Percentiles rank a stretch among this genome's conserved stretches.
phyloP scores from a whole-genome alignment of 2,113 vertebrate genomes.

The Antechinus stuartii region DNA sequence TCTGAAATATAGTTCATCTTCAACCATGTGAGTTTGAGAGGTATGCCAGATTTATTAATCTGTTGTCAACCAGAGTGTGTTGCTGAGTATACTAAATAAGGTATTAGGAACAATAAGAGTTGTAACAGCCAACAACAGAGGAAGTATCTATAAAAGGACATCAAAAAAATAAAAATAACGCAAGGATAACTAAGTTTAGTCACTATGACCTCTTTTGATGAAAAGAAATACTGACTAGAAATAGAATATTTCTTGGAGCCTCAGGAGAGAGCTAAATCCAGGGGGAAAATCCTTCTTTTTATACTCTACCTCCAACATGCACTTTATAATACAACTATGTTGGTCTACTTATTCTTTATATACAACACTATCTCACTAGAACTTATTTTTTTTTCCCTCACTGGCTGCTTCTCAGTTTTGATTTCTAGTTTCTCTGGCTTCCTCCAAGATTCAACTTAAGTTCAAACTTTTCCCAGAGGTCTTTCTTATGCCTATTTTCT shows the following conservation, averaged over 20 bases:
- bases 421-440: not conserved
- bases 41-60: no score
- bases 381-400: not conserved
- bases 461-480: not conserved
- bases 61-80: no score
- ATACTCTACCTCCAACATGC: not conserved
- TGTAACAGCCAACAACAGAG: no score
- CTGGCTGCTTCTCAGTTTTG: not conserved
- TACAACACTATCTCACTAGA: no score
- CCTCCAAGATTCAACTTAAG: not conserved
- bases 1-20: no score
- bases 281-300: not conserved
- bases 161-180: no score
- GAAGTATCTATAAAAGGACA: no score
- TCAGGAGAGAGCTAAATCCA: not conserved
- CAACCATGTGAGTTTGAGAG: no score
- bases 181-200: no score
- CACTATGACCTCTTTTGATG: not conserved
- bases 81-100: no score
- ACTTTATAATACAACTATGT: not conserved
- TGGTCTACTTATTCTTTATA: not conserved
- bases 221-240: not conserved
- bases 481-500: not conserved
- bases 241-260: not conserved
- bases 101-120: no score